Conservation (phyloP, 92 coral and sea anemone genomes). For the Porites divaricata region DNA sequence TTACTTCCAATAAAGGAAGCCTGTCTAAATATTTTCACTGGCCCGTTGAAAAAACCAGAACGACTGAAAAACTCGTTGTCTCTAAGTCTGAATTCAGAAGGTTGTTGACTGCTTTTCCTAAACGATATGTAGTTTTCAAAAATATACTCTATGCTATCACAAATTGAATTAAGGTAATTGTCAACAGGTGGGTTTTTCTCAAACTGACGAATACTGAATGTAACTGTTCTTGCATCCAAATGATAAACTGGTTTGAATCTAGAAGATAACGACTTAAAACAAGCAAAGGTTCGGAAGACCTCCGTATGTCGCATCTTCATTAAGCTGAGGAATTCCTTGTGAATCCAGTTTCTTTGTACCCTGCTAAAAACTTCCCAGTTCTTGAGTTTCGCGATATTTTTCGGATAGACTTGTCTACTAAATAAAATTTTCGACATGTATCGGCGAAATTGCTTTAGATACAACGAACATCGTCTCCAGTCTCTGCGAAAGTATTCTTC, state of each 20-base stretch:
- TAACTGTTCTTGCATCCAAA: neutral
- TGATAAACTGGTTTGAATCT: neutral
- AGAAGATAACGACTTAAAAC: neutral
- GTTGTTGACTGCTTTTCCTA: neutral
- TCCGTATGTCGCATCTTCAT: neutral
- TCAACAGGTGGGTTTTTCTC: neutral
- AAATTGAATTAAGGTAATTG: neutral
- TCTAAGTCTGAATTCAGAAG: neutral
- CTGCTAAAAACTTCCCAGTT: neutral
- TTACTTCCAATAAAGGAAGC: neutral
- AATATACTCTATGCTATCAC: neutral
- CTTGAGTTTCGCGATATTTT: neutral
- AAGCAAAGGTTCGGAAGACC: neutral
- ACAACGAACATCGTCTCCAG: neutral
- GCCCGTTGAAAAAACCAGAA: constrained; percentile 3
- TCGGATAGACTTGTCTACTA: neutral
- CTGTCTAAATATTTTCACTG: neutral
- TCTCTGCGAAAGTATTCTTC: neutral
- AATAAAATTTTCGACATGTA: neutral
- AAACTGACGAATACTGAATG: neutral
- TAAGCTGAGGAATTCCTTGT: neutral
- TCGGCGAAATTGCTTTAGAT: neutral
- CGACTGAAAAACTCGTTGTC: neutral
- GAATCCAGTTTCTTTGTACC: neutral
- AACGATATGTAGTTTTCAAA: neutral